A percentile compares a stretch with the other conserved stretches of the same genome.
phyloP scores from a whole-genome alignment of 2,113 vertebrate genomes.

The Tachycineta bicolor region DNA sequence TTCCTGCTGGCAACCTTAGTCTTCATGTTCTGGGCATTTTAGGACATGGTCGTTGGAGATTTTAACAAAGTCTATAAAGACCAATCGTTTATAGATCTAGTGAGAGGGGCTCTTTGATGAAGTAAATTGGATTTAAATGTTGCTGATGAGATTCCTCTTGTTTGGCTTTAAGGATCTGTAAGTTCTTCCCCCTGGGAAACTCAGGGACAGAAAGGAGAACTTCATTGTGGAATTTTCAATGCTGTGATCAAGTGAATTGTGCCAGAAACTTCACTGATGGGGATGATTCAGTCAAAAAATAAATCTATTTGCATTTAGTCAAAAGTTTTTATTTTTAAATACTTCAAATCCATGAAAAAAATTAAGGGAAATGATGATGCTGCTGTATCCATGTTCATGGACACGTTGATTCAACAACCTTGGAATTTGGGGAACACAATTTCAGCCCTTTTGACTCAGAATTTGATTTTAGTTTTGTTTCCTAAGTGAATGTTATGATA shows the following conservation, averaged over 20 bases:
- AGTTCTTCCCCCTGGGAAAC: neutral
- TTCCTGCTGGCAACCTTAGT: neutral
- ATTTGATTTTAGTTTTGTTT: neutral
- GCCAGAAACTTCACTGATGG: neutral
- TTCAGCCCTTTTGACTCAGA: neutral
- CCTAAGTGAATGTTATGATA: neutral
- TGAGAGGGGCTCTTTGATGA: neutral
- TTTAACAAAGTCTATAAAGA: rapidly evolving
- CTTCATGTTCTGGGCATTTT: neutral
- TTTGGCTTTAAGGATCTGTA: neutral
- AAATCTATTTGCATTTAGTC: neutral
- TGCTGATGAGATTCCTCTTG: neutral
- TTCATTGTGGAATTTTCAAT: neutral
- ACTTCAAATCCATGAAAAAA: neutral
- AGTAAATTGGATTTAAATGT: neutral
- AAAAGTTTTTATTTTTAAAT: neutral
- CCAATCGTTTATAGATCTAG: neutral
- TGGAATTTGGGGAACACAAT: neutral
- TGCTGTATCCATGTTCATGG: neutral
- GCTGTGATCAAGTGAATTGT: neutral
- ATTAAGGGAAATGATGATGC: neutral
- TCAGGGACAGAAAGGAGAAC: neutral
- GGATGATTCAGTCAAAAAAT: neutral
- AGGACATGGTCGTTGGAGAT: rapidly evolving
- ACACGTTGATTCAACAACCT: rapidly evolving